Conservation (phyloP, 2,888 invertebrate species). For the Oscheius onirici region DNA sequence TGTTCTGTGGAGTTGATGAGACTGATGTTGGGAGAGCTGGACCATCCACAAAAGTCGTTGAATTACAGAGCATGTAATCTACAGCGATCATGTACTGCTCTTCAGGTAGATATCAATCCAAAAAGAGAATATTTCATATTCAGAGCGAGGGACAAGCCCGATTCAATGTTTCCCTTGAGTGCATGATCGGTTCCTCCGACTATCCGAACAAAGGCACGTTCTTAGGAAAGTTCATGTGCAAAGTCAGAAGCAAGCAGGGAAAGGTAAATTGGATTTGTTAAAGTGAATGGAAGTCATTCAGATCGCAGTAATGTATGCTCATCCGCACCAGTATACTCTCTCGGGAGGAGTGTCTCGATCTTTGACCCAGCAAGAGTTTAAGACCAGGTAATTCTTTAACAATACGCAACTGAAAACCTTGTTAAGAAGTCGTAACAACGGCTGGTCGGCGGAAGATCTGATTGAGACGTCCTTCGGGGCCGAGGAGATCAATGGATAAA, state of each 20-base stretch:
- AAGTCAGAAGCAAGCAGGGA: slow-evolving; percentile 1
- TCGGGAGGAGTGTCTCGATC: slow-evolving; percentile 3
- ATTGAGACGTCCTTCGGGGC: slow-evolving; percentile 3
- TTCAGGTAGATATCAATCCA: background rate
- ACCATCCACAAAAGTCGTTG: background rate
- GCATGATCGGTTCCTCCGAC: background rate
- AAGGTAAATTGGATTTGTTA: too few species aligned
- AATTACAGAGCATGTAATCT: slow-evolving; percentile 12
- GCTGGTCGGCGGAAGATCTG: slow-evolving; percentile 13
- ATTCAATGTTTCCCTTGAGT: slow-evolving; percentile 11
- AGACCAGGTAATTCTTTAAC: background rate
- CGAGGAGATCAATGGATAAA: background rate
- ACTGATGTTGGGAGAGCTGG: background rate
- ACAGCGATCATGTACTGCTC: background rate
- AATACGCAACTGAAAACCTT: too few species aligned
- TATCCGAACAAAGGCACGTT: background rate
- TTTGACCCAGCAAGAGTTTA: background rate
- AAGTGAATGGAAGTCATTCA: background rate
- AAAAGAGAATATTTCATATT: background rate
- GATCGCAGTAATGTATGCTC: slow-evolving; percentile 9
- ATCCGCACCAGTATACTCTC: slow-evolving; percentile 6
- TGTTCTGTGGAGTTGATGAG: background rate
- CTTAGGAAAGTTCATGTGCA: slow-evolving; percentile 2
- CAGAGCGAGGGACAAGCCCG: background rate
- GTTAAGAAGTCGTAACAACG: background rate